Evolutionary conservation across 2,888 invertebrate genomes (phyloP).

Genomic region (Nephrotoma guestfalica): DNA sequence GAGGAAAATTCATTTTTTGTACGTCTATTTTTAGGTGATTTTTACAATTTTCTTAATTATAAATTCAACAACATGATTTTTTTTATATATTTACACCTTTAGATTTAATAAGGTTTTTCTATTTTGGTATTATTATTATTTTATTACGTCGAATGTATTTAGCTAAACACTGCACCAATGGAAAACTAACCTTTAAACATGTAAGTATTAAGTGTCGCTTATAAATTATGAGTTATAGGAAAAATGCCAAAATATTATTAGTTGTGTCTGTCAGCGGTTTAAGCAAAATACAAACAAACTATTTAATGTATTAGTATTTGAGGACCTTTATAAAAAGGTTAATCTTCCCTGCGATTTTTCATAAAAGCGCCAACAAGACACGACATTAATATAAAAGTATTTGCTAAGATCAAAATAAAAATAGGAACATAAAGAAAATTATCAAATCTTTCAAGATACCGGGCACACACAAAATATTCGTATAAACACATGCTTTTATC

Average conservation of each 20-base stretch:
- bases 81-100: neutral
- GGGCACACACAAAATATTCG: neutral
- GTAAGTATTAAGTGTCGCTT: neutral
- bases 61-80: neutral
- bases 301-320: neutral
- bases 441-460: neutral
- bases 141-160: neutral
- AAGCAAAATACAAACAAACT: neutral
- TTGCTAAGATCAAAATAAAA: neutral
- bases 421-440: neutral
- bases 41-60: neutral
- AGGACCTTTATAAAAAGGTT: neutral
- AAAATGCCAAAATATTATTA: neutral
- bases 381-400: neutral
- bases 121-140: neutral
- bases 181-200: neutral
- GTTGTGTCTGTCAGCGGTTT: neutral
- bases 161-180: neutral
- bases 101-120: neutral
- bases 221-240: neutral
- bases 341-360: neutral
- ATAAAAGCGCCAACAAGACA: neutral
- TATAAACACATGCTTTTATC: neutral
- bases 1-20: neutral
- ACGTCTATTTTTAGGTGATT: neutral